Conservation (phyloP, 2,113 vertebrate species). For the Boulengeromyrus knoepffleri region DNA sequence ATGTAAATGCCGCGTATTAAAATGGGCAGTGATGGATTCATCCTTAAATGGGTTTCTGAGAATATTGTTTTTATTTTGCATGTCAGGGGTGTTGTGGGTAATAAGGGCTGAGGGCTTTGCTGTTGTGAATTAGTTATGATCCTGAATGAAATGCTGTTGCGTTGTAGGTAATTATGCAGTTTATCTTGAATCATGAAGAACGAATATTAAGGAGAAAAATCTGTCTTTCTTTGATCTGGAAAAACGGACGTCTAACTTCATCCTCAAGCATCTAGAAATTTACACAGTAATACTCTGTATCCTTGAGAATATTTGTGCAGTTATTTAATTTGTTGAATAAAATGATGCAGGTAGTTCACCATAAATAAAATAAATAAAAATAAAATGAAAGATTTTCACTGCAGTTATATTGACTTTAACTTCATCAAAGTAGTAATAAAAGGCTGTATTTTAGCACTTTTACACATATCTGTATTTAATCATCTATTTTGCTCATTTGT, state of each 20-base stretch:
- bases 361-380: no score
- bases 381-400: no score
- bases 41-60: slow-evolving; percentile 16
- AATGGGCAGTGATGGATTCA: slow-evolving; percentile 8
- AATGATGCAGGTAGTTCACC: background rate
- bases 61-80: slow-evolving; percentile 9
- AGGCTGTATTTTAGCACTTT: background rate
- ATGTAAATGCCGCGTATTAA: background rate
- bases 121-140: background rate
- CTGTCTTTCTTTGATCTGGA: background rate
- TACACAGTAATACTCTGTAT: background rate
- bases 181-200: background rate
- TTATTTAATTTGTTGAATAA: background rate
- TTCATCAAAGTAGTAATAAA: background rate
- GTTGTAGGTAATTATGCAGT: background rate
- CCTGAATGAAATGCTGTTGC: background rate
- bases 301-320: background rate
- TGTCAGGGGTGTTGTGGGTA: background rate
- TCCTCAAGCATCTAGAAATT: background rate
- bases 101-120: background rate
- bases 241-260: background rate
- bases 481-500: background rate
- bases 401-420: background rate
- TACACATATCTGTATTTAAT: background rate
- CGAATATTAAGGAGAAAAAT: background rate